Base-by-base conservation (phyloP, 2,113 vertebrate species). In the Stercorarius parasiticus region DNA sequence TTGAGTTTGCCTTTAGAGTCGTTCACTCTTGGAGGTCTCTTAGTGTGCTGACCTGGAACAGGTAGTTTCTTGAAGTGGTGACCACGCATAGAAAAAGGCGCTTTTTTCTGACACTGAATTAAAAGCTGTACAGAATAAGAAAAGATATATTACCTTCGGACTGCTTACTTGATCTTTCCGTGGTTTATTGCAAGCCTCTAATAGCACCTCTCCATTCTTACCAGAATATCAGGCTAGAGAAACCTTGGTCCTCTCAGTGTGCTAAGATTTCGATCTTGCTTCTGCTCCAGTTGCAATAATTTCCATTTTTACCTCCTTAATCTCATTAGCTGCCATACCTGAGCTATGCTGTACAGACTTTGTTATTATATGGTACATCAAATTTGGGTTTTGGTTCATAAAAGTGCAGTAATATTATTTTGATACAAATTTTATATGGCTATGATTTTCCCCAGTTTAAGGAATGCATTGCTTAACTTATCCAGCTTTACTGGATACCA, bases 131-230 rank as follows among this genome's bases (percentile, higher is more conserved):
- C 16, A 38, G 40, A 38, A 15, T 45, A 64, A 65, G 82, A 65
- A 62, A n/a, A 73, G 25, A n/a, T 23, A 5, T 4, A 43, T 53
- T 20, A 23, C 8, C 34, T 47, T 43, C 47, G 34, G 74, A 38
- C 14, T 34, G 17, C 27, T 55, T 49, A 18, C 40, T 65, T 47
- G 9, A 16, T 53, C 34, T 17, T 30, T 38, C 29, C 13, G 47
- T 55, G 71, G 5, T 69, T 29, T 58, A 50, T 2, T 77, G 13
- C 5, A 45, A 62, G 43, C 0, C 58, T 25, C 9, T 11, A 20
- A 6, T 0, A 25, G 36, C 9, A 58, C 6, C 1, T 21, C 23
- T 49, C 26, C 32, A 8, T 52, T 34, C 34, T 19, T 2, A 13
- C 4, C 26, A 45, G 27, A 34, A 58, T n/a, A 3, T 0, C 19